Evolutionary conservation across 2,888 invertebrate species (phyloP).

Genomic region (Atherix ibis): DNA sequence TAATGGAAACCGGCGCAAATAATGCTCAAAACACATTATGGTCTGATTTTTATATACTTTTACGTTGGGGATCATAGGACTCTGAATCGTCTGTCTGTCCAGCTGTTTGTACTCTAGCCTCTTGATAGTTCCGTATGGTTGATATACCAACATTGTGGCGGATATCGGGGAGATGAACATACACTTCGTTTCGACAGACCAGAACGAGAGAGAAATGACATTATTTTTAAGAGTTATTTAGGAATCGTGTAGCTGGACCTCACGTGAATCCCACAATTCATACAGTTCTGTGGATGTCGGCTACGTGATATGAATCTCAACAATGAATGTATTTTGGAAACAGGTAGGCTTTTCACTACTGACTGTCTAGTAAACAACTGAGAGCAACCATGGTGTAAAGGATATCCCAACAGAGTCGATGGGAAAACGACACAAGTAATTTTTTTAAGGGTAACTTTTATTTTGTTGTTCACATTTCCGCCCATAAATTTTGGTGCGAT

Average conservation of each 20-base stretch:
- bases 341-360: no score
- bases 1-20: slow-evolving; percentile 9
- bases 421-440: no score
- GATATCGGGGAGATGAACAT: not conserved
- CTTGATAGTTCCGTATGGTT: no score
- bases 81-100: slow-evolving; percentile 1
- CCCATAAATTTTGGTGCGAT: no score
- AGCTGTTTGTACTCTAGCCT: no score
- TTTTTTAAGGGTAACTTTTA: no score
- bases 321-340: not conserved
- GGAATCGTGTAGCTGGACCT: slow-evolving; percentile 13
- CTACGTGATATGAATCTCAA: slow-evolving; percentile 9
- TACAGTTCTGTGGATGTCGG: slow-evolving; percentile 11
- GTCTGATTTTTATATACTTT: slow-evolving; percentile 12
- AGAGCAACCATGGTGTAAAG: no score
- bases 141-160: not conserved
- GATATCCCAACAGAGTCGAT: no score
- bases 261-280: slow-evolving; percentile 13
- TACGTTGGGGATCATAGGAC: not conserved
- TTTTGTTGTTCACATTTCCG: no score
- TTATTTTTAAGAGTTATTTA: slow-evolving; percentile 13
- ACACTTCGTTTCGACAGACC: slow-evolving; percentile 3
- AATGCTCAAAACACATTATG: slow-evolving; percentile 13
- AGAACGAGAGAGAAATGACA: slow-evolving; percentile 7
- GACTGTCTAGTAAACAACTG: no score